Base-by-base conservation (phyloP, 2,113 vertebrate species). In the Tachuris rubrigastra region DNA sequence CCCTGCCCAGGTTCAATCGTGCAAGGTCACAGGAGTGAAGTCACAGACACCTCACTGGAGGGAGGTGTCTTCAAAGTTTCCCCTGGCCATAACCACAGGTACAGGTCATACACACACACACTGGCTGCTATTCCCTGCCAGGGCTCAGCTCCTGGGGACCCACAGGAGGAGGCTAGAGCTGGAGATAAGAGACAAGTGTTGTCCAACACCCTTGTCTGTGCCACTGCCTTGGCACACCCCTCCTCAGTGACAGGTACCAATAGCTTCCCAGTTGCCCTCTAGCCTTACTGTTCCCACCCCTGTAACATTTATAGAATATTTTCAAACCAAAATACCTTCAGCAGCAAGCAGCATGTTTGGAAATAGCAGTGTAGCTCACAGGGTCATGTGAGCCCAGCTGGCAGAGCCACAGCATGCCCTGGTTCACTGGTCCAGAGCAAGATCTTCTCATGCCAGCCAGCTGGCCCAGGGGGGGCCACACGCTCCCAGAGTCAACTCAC, bases 271-370 rank as follows among this genome's bases (percentile, higher is more conserved):
- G 19, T n/a, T 71, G 63, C 24, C 75, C 72, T 90, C 74, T 20
- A 49, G n/a, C 72, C 65, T 60, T 42, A 18, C 52, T 8, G 0
- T 74, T 56, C 62, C 44, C 65, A 59, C 89, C 56, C 50, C 14
- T 63, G 63, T 81, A 90, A 96, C 93, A 97, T 71, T 89, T 85
- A 92, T 91, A 93, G 88, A 65, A 28, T 75, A 74, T 95, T 97
- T 95, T 37, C 80, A 89, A 86, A 85, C 84, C 63, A 65, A 95
- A 95, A 79, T 94, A 96, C 76, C 93, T 93, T 37, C 52, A 88
- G 87, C 58, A 80, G 75, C 66, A 93, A 94, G 95, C 28, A 65
- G 47, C 42, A 60, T 52, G 85, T 56, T 94, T 97, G 93, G 92
- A 96, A 96, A 96, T 95, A 97, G 96, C 90, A 96, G 4, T 5